phyloP scores from a whole-genome alignment of 2,888 invertebrate species.

The Lamellibrachia columna region DNA sequence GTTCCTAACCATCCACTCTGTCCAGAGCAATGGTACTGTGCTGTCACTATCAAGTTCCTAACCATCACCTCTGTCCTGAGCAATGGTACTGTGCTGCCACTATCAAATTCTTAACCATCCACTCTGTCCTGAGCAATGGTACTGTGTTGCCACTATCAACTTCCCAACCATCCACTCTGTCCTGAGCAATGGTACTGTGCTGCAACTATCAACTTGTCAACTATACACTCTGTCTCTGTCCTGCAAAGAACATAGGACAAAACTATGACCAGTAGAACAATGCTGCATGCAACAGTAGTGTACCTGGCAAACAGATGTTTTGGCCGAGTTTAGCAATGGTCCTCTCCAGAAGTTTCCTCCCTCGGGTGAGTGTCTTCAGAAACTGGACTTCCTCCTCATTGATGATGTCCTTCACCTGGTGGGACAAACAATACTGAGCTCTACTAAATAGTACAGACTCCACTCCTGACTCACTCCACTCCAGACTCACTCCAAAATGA shows the following conservation, averaged over 20 bases:
- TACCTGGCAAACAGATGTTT: slow-evolving; percentile 80
- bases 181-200: too few relatives aligned
- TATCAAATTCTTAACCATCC: too few relatives aligned
- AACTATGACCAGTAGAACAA: neutral
- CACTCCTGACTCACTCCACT: neutral
- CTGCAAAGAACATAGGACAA: neutral
- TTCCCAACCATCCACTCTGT: neutral
- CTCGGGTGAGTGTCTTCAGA: slow-evolving; percentile 91
- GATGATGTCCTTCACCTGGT: slow-evolving; percentile 81
- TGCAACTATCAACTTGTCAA: neutral
- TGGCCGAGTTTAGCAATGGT: slow-evolving; percentile 84
- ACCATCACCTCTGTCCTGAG: too few relatives aligned
- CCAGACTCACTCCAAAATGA: neutral
- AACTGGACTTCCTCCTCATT: slow-evolving; percentile 99
- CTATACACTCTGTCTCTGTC: neutral
- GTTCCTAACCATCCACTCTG: too few relatives aligned
- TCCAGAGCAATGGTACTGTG: too few relatives aligned
- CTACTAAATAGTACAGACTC: neutral
- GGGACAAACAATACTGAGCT: neutral
- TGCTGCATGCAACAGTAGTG: neutral
- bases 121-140: too few relatives aligned
- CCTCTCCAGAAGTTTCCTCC: slow-evolving; percentile 87
- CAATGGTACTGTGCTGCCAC: too few relatives aligned
- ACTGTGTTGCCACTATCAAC: too few relatives aligned
- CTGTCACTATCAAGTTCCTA: too few relatives aligned